Percentiles rank a stretch among this genome's conserved stretches.
phyloP scores from a whole-genome alignment of 1,140 invertebrate species.

The Leptestheria dahalacensis region DNA sequence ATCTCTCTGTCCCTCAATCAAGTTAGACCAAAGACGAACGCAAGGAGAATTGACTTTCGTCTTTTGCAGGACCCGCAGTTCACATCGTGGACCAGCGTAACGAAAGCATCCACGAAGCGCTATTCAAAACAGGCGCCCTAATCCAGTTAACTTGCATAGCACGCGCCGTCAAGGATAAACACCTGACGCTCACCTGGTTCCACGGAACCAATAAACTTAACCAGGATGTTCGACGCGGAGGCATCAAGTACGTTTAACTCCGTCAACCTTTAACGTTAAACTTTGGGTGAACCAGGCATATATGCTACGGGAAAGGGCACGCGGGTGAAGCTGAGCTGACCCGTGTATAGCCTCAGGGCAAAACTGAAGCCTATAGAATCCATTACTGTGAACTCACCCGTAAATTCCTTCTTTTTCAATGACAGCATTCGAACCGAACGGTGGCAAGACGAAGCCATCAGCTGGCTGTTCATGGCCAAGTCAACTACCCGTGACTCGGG shows the following conservation, averaged over 20 bases:
- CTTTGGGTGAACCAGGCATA: neutral
- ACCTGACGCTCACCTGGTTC: neutral
- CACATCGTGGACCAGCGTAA: neutral
- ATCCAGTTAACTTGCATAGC: neutral
- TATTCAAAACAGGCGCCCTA: slow-evolving; percentile 5
- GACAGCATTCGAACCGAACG: slow-evolving; percentile 1
- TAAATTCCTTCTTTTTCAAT: neutral
- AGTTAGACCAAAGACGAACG: neutral
- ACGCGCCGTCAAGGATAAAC: neutral
- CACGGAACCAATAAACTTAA: neutral
- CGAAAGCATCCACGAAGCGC: neutral
- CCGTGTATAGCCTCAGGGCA: too few relatives aligned
- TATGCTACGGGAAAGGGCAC: too few relatives aligned
- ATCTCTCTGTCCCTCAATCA: neutral
- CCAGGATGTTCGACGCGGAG: neutral
- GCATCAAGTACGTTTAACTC: neutral
- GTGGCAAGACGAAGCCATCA: neutral
- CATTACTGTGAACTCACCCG: neutral
- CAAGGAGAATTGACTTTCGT: neutral
- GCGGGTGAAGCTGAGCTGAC: too few relatives aligned
- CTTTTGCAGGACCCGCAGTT: neutral
- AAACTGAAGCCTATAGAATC: neutral
- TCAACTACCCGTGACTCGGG: slow-evolving; percentile 5
- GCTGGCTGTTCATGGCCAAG: slow-evolving; percentile 2
- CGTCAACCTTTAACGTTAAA: neutral